A percentile compares a stretch with the other conserved stretches of the same genome.
These are phyloP conservation scores for Ecliptopera silaceata DNA, from an alignment of 2,888 invertebrate species.

Conservation along the genomic window DNA sequence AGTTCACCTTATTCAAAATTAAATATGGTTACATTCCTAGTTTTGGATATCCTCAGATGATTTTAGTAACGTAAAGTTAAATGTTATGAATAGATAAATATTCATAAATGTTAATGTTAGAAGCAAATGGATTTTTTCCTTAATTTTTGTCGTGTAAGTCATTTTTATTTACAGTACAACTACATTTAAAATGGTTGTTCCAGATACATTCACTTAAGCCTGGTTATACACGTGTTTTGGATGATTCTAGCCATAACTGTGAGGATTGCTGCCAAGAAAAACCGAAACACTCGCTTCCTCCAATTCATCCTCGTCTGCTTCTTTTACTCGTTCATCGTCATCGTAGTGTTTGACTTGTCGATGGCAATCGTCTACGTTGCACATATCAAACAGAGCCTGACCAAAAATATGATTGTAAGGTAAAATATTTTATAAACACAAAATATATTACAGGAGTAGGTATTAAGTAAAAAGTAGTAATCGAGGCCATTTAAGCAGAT, in stretches of 20 bases:
- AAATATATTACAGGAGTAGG: not conserved
- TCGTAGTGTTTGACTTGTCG: constrained; percentile 60
- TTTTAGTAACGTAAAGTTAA: no score
- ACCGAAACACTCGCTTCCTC: constrained; percentile 34
- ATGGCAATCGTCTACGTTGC: constrained; percentile 68
- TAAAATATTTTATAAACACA: not conserved
- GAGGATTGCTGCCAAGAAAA: constrained; percentile 35
- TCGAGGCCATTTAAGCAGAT: no score
- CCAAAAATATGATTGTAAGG: constrained; percentile 59
- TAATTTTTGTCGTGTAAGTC: no score
- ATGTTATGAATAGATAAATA: no score
- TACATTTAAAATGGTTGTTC: not conserved
- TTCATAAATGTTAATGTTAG: no score
- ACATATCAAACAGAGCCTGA: constrained; percentile 67
- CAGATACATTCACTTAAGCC: constrained; percentile 60
- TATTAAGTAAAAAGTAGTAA: no score
- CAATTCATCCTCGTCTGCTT: constrained; percentile 46
- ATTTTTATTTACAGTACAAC: no score
- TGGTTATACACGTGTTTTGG: constrained; percentile 57
- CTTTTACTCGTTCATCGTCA: constrained; percentile 44
- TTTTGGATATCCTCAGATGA: no score
- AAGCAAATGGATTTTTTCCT: no score
- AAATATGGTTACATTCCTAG: no score
- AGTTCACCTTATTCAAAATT: no score
- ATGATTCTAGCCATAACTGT: constrained; percentile 45